phyloP scores from a whole-genome alignment of 2,797 vertebrate genomes.

The Psittacula derbiana region DNA sequence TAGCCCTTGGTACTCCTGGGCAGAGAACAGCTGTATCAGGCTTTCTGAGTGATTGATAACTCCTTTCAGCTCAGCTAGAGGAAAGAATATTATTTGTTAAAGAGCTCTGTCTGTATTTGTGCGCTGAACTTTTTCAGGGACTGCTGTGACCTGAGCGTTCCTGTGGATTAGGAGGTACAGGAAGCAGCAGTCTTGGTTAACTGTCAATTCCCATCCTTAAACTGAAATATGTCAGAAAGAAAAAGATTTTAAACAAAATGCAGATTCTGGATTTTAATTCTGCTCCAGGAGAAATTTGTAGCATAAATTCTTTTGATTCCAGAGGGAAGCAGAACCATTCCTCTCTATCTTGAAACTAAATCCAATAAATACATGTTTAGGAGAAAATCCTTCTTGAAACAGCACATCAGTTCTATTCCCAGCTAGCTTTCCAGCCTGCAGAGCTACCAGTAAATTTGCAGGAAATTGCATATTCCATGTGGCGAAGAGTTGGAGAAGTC shows the following conservation, averaged over 20 bases:
- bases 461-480: not conserved
- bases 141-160: not conserved
- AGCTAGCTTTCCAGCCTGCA: not conserved
- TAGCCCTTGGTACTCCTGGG: not conserved
- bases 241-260: not conserved
- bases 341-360: not conserved
- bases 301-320: not conserved
- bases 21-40: not conserved
- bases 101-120: not conserved
- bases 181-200: not conserved
- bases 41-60: slow-evolving; percentile 8
- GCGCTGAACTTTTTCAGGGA: not conserved
- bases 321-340: not conserved
- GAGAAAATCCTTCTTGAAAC: not conserved
- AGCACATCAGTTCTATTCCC: not conserved
- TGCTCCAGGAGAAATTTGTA: not conserved
- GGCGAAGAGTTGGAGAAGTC: not conserved
- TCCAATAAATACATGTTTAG: not conserved
- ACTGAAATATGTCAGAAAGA: not conserved
- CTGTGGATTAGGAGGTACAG: not conserved
- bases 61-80: not conserved
- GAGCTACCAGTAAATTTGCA: not conserved
- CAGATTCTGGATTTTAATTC: not conserved
- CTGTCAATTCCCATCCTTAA: not conserved
- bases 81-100: not conserved